A percentile compares a stretch with the other conserved stretches of the same genome.
These are phyloP conservation scores for Macrotis lagotis DNA, from an alignment of 2,113 vertebrate genomes.

Conservation along the genomic window DNA sequence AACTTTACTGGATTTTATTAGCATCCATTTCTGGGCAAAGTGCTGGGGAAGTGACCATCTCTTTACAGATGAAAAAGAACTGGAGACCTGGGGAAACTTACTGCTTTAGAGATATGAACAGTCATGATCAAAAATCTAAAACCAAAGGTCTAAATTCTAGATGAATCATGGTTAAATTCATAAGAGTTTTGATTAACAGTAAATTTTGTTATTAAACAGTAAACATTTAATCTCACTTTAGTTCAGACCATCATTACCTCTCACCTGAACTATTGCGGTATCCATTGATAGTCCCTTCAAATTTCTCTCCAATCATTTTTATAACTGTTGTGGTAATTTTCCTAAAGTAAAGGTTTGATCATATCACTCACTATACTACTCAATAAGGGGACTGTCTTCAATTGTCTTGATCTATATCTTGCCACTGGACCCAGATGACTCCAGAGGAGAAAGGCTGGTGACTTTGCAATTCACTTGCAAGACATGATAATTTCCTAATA, in stretches of 20 bases:
- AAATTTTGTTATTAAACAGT: not conserved
- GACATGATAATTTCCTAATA: too few species aligned
- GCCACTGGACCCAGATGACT: too few species aligned
- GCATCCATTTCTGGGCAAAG: too few species aligned
- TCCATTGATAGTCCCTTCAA: not conserved
- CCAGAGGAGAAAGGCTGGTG: too few species aligned
- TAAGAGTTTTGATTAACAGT: not conserved
- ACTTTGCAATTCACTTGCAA: too few species aligned
- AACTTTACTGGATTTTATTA: constrained; percentile 56
- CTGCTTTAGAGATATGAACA: not conserved
- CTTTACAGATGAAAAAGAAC: not conserved
- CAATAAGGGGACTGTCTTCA: too few species aligned
- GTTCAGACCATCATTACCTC: not conserved
- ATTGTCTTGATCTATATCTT: too few species aligned
- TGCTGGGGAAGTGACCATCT: not conserved
- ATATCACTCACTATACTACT: not conserved
- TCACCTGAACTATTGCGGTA: not conserved
- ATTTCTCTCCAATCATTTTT: not conserved
- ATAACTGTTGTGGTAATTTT: not conserved
- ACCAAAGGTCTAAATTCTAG: not conserved
- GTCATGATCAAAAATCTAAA: not conserved
- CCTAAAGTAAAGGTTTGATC: not conserved
- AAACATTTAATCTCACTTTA: not conserved
- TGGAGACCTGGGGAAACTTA: not conserved
- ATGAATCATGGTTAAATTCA: not conserved